Base-by-base conservation (phyloP, 92 coral and sea anemone genomes). In the Virgularia gustaviana region DNA sequence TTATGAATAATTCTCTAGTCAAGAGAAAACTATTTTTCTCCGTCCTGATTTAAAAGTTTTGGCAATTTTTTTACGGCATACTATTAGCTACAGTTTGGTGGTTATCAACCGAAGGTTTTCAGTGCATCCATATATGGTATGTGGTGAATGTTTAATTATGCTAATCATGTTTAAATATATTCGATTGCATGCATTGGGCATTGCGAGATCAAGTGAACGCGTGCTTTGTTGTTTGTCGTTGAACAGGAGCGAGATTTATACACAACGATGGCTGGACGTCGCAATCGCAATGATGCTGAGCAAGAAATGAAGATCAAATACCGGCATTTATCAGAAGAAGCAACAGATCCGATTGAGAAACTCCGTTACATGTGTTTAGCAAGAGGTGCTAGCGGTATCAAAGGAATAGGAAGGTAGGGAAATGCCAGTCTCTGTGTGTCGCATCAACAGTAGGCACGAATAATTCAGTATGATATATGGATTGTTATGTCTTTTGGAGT, bases 321-420 rank as follows among this genome's bases (percentile, higher is more conserved):
- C 43, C 78, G 62, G 22, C 78, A 54, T n/a, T 54, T 53, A 23
- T 49, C 62, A 34, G 52, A 30, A 4, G 77, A 70, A 19, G 53
- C 68, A 25, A 61, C 78, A 22, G 54, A 59, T 41, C 62, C 79
- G 32, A 15, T 82, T 37, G 49, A 75, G n/a, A 83, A 76, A 49
- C 73, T 87, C 11, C 63, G 88, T 11, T 78, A 20, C 43, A 83
- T 73, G 16, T 83, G 85, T 43, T 32, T 71, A 6, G 75, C 47
- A 58, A 66, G 91, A 57, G 88, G 88, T 24, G 72, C 88, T 0
- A 38, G 32, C 63, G 91, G 91, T 18, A 79, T 66, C 12, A 87
- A 87, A 66, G 83, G 85, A 16, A 65, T 87, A 30, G 81, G 79
- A 41, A 83, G 91, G 91, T 83, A 45, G 19, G 47, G n/a, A n/a